These are phyloP conservation scores for Thera britannica DNA, from an alignment of 2,888 invertebrate species.

Conservation along the genomic window DNA sequence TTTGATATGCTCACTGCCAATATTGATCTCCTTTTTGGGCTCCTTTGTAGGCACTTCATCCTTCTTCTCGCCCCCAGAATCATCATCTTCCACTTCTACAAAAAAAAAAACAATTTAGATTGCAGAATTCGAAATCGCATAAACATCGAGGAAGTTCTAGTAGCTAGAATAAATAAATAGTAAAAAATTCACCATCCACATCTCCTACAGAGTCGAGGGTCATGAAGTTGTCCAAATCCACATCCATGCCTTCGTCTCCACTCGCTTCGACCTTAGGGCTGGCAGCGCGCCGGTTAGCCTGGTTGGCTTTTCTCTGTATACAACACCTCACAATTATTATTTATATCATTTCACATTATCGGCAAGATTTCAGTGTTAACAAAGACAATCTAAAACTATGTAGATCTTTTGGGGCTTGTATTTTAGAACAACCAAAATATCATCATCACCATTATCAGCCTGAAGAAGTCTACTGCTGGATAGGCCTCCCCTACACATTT, in stretches of 20 bases:
- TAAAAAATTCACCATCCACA: constrained; percentile 86
- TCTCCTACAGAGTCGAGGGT: constrained; percentile 95
- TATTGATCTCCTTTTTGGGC: constrained; percentile 87
- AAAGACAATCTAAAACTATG: no score
- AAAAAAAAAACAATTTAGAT: constrained; percentile 16
- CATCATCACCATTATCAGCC: no score
- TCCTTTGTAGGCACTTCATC: constrained; percentile 82
- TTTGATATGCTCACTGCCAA: constrained; percentile 91
- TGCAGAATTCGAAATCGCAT: no score
- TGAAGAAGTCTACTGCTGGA: no score
- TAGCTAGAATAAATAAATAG: background rate
- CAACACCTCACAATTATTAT: background rate
- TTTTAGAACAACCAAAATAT: no score
- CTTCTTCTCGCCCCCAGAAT: constrained; percentile 84
- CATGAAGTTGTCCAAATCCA: constrained; percentile 93
- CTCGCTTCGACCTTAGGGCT: constrained; percentile 86
- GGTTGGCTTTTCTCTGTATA: constrained; percentile 68
- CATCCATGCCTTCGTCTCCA: constrained; percentile 89
- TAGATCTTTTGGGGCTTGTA: no score
- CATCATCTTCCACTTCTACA: constrained; percentile 85
- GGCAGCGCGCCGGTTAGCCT: constrained; percentile 59
- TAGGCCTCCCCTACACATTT: no score
- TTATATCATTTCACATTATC: background rate
- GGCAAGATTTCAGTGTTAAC: background rate
- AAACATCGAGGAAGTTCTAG: no score